A percentile compares a stretch with the other conserved stretches of the same genome.
These are phyloP conservation scores for Stegana nigrithorax DNA, from an alignment of 2,888 invertebrate genomes.

Conservation along the genomic window DNA sequence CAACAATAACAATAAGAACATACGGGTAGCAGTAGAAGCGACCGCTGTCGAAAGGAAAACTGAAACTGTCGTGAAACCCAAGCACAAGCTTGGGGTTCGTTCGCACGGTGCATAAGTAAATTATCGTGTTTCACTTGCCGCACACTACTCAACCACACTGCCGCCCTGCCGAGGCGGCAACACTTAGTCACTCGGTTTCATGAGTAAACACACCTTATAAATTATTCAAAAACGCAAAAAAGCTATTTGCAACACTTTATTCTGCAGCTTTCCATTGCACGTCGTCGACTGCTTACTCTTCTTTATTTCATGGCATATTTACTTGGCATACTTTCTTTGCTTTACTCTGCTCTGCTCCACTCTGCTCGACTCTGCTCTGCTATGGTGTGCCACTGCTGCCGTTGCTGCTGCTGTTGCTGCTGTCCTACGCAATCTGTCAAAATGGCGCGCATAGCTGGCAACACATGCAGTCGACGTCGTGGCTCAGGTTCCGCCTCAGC, in stretches of 20 bases:
- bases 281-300: conserved; percentile 33
- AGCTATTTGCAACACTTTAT: conserved; percentile 61
- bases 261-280: conserved; percentile 49
- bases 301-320: conserved; percentile 21
- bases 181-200: conserved; percentile 61
- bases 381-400: no score
- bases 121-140: conserved; percentile 58
- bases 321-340: conserved; percentile 25
- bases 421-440: conserved; percentile 57
- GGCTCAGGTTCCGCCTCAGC: no score
- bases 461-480: neutral
- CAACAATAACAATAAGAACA: no score
- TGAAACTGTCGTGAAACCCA: no score
- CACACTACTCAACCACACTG: conserved; percentile 2
- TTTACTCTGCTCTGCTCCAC: conserved; percentile 27
- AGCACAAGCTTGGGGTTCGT: no score
- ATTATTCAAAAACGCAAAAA: conserved; percentile 61
- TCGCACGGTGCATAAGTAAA: conserved; percentile 57
- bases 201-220: conserved; percentile 61
- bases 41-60: no score
- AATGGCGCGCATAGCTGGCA: conserved; percentile 54
- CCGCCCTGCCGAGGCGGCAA: conserved; percentile 33
- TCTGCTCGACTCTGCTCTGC: no score
- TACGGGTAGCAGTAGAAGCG: no score
- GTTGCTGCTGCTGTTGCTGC: no score